phyloP scores from a whole-genome alignment of 2,113 vertebrate genomes.

The Petrocephalus zakoni region DNA sequence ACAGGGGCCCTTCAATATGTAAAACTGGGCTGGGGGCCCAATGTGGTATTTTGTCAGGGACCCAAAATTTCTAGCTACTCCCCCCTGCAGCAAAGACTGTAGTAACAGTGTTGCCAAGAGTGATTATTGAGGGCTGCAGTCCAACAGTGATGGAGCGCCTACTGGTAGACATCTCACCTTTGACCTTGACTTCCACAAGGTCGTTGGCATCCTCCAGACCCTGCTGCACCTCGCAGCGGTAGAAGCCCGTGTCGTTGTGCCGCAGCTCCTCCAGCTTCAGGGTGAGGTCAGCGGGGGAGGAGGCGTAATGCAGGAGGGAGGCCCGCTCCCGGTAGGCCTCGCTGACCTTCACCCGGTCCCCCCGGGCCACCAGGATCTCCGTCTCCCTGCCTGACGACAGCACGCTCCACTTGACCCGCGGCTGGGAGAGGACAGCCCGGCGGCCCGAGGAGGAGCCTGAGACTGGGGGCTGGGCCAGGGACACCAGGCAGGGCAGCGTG shows the following conservation, averaged over 20 bases:
- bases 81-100: neutral
- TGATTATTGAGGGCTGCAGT: neutral
- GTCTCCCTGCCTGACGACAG: constrained; percentile 64
- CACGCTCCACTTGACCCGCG: constrained; percentile 87
- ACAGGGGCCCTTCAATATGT: neutral
- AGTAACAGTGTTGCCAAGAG: neutral
- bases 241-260: constrained; percentile 81
- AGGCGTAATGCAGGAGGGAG: constrained; percentile 72
- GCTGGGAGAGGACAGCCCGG: constrained; percentile 60
- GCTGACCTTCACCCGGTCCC: constrained; percentile 79
- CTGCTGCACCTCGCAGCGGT: constrained; percentile 89
- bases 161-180: constrained; percentile 61
- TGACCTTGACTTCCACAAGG: constrained; percentile 74
- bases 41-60: neutral
- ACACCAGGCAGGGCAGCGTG: constrained; percentile 80
- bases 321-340: constrained; percentile 76
- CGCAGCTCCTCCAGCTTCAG: constrained; percentile 71
- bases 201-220: constrained; percentile 85
- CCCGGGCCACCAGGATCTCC: constrained; percentile 85
- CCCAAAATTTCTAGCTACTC: neutral
- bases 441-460: constrained; percentile 48
- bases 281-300: constrained; percentile 73
- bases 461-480: constrained; percentile 45
- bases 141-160: neutral
- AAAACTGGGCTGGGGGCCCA: neutral